These are phyloP conservation scores for Ophioninae sp. DNA, from an alignment of 2,888 invertebrate genomes.

Conservation along the genomic window DNA sequence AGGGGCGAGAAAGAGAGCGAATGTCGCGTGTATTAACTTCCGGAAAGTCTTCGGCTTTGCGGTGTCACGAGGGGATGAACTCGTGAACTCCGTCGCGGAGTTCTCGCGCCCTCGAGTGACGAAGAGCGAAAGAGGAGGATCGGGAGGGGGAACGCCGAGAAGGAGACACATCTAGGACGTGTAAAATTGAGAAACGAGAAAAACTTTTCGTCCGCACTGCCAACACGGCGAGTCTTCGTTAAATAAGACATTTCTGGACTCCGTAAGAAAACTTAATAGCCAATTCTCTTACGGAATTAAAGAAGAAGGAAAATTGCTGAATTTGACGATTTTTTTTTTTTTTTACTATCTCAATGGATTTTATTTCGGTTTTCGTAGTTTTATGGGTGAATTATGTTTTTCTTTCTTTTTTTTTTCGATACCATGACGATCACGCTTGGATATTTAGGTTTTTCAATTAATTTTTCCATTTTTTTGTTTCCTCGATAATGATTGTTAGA, in stretches of 20 bases:
- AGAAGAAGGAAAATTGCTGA: background rate
- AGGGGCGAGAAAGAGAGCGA: conserved; percentile 25
- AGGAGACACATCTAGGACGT: conserved; percentile 10
- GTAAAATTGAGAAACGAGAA: conserved; percentile 45
- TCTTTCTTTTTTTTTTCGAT: background rate
- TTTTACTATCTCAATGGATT: background rate
- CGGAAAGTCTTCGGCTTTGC: conserved; percentile 56
- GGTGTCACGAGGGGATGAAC: conserved; percentile 54
- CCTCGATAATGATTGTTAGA: too few relatives aligned
- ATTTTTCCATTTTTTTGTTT: too few relatives aligned
- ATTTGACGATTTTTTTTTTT: background rate
- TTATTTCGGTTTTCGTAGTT: background rate
- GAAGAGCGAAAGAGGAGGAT: conserved; percentile 7
- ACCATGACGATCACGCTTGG: too few relatives aligned
- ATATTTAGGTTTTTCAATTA: too few relatives aligned
- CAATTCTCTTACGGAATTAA: background rate
- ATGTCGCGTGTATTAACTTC: conserved; percentile 57
- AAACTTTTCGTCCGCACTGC: conserved; percentile 13
- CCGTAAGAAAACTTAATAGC: conserved; percentile 1
- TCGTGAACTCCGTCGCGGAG: conserved; percentile 45
- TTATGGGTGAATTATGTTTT: background rate
- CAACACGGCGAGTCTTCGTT: conserved; percentile 22
- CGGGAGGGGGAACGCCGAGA: too few relatives aligned
- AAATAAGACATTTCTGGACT: conserved; percentile 15
- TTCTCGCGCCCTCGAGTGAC: conserved; percentile 39